Conservation (phyloP, 2,888 invertebrate species). For the Lepidocyrtoides sp. region DNA sequence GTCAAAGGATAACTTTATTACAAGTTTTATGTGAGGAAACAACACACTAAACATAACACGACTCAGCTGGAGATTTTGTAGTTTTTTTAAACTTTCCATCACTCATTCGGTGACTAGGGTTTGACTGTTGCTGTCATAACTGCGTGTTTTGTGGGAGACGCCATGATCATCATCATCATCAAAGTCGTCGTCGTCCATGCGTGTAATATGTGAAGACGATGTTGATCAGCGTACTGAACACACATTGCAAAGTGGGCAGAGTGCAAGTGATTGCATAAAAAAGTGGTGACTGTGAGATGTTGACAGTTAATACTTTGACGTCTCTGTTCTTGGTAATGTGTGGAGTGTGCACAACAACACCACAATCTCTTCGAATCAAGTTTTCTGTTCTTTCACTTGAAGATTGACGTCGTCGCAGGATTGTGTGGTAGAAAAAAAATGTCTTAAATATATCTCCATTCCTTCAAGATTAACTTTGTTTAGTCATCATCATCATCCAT, state of each 20-base stretch:
- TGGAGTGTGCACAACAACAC: conserved; percentile 58
- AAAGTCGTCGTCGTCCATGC: neutral
- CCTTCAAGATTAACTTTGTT: conserved; percentile 54
- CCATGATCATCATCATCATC: conserved; percentile 10
- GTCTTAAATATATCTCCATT: neutral
- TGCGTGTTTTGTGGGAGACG: conserved; percentile 59
- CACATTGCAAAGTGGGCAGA: conserved; percentile 1
- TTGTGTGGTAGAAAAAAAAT: conserved; percentile 5
- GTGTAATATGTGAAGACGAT: neutral
- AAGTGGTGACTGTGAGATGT: conserved; percentile 63
- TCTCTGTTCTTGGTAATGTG: conserved; percentile 56
- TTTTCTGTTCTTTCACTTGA: conserved; percentile 52
- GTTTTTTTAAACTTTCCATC: conserved; percentile 68
- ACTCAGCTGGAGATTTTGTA: conserved; percentile 70
- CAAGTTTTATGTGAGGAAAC: conserved; percentile 51
- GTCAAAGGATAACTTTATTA: conserved; percentile 49
- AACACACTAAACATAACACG: conserved; percentile 55
- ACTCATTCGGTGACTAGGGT: conserved; percentile 69
- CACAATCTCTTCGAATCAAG: conserved; percentile 40
- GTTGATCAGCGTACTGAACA: no score
- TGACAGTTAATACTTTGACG: conserved; percentile 71
- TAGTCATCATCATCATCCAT: conserved; percentile 23
- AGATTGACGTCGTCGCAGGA: conserved; percentile 27
- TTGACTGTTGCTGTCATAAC: conserved; percentile 76
- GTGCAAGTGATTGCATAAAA: conserved; percentile 59